These are phyloP conservation scores for Drosophila pachea DNA, from an alignment of 1,140 invertebrate species.

Conservation along the genomic window DNA sequence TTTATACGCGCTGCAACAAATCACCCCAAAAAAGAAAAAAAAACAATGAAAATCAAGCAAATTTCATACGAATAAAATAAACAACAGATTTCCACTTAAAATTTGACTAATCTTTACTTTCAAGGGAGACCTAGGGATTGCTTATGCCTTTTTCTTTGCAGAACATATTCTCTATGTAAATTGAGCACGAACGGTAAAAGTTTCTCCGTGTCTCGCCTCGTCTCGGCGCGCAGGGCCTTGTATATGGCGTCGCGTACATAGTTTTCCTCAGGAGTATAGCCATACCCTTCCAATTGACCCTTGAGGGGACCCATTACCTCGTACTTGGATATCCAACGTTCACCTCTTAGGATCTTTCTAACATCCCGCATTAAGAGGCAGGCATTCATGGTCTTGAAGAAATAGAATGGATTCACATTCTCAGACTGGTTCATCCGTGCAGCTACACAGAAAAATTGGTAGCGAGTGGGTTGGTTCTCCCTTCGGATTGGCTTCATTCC, in stretches of 20 bases:
- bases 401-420: neutral
- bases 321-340: slow-evolving; percentile 28
- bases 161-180: neutral
- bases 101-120: slow-evolving; percentile 44
- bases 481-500: neutral
- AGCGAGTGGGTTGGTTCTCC: neutral
- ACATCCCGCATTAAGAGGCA: neutral
- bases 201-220: neutral
- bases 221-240: neutral
- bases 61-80: slow-evolving; percentile 27
- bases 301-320: slow-evolving; percentile 8
- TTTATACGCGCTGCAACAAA: slow-evolving; percentile 66
- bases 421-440: neutral
- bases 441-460: slow-evolving; percentile 8
- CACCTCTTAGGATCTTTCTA: neutral
- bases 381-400: neutral
- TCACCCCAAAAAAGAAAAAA: slow-evolving; percentile 46
- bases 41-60: slow-evolving; percentile 17
- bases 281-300: too few species aligned
- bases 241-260: neutral
- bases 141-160: too few species aligned
- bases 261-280: neutral
- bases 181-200: neutral
- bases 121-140: too few species aligned
- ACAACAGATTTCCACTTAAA: slow-evolving; percentile 33